A percentile compares a stretch with the other conserved stretches of the same genome.
phyloP scores from a whole-genome alignment of 2,113 vertebrate genomes.

The Lepus europaeus region DNA sequence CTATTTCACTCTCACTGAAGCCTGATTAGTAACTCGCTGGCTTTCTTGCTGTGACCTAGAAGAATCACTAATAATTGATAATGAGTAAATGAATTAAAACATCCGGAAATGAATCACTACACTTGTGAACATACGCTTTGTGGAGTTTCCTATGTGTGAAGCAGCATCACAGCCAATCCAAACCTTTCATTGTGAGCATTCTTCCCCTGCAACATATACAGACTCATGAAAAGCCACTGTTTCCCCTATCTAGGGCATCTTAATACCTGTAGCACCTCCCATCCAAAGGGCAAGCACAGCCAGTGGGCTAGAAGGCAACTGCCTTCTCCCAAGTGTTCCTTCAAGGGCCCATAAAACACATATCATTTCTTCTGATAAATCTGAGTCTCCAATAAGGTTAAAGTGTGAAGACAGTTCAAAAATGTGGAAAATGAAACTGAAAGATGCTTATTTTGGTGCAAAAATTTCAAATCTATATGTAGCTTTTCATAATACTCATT shows the following conservation, averaged over 20 bases:
- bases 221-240: not conserved
- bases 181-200: not conserved
- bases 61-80: not conserved
- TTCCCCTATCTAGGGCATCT: not conserved
- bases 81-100: not conserved
- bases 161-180: not conserved
- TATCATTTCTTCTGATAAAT: not conserved
- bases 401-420: not conserved
- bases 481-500: no score
- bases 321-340: not conserved
- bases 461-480: no score
- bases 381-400: not conserved
- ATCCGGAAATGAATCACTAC: not conserved
- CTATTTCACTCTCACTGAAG: not conserved
- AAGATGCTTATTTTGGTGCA: no score
- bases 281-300: not conserved
- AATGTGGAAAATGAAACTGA: no score
- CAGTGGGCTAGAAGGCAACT: not conserved
- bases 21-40: not conserved
- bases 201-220: not conserved
- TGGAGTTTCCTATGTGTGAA: not conserved
- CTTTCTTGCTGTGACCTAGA: not conserved
- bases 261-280: not conserved
- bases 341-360: not conserved
- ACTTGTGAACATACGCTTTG: not conserved